Evolutionary conservation across 1,140 invertebrate genomes (phyloP), one percentile per base, ranked within the genome.

Genomic region (Drosophila sp.): DNA sequence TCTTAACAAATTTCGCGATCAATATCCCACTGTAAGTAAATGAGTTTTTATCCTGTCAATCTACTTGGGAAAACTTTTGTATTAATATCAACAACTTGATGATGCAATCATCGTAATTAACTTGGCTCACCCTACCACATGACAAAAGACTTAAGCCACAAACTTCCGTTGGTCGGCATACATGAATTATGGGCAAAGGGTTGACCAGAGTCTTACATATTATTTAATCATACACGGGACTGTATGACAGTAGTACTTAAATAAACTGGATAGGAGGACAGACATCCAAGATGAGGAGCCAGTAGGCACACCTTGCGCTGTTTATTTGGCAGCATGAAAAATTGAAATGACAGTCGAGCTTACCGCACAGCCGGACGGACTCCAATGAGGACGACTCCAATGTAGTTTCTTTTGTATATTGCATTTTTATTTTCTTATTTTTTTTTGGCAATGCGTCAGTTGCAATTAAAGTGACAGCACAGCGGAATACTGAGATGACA

Each of bases 381-480:
- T 53, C 18, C 11, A 43, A 8, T 38, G n/a, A n/a, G n/a, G 75
- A 8, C 56, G 64, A 11, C 40, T 29, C 4, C 14, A 34, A 29
- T 29, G 27, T 29, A 29, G 29, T 34, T 29, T n/a, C n/a, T 32
- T 36, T 32, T 51, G 11, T 36, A 11, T 67, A 65, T 65, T n/a
- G n/a, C n/a, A n/a, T n/a, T n/a, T n/a, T n/a, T n/a, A n/a, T n/a
- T n/a, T 54, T 66, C 61, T 82, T 32, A 43, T 38, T 36, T 83
- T 36, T 83, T 78, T 89, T 89, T 74, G 83, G 83, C 80, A 80
- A 89, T 74, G 84, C 79, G 84, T 89, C 83, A 89, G 78, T 80
- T 89, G 83, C 83, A 89, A 89, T 89, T 89, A 89, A 83, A 58
- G 59, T 89, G 79, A 89, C 83, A 75, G 79, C 73, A 48, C 34